phyloP scores from a whole-genome alignment of 2,113 vertebrate species.

The Colinus virginianus region DNA sequence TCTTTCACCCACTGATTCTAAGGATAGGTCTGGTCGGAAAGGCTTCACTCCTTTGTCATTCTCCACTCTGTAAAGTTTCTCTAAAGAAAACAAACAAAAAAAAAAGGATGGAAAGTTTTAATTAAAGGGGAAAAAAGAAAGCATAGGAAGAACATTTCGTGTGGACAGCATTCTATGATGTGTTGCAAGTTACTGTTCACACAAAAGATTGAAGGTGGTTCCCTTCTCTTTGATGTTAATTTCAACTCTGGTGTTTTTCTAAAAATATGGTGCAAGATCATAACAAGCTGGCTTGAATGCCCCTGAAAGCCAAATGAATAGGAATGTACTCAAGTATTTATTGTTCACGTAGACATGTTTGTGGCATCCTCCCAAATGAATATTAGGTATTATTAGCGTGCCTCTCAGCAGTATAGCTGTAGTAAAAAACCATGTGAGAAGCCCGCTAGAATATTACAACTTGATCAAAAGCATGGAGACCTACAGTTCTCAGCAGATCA shows the following conservation, averaged over 20 bases:
- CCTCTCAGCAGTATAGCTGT: not conserved
- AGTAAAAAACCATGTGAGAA: slow-evolving; percentile 13
- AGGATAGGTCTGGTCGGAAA: slow-evolving; percentile 91
- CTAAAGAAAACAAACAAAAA: slow-evolving; percentile 68
- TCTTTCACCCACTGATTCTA: slow-evolving; percentile 84
- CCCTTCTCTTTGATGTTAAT: slow-evolving; percentile 18
- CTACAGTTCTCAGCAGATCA: not conserved
- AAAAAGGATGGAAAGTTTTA: not conserved
- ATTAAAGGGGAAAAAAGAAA: not conserved
- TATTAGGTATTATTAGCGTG: not conserved
- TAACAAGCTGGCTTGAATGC: not conserved
- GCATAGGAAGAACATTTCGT: not conserved
- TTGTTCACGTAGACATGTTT: not conserved
- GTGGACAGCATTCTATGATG: not conserved
- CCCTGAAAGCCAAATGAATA: slow-evolving; percentile 21
- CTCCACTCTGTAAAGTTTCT: slow-evolving; percentile 91
- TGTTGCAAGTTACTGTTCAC: not conserved
- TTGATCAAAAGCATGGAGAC: not conserved
- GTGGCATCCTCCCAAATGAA: slow-evolving; percentile 32
- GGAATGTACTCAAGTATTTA: slow-evolving; percentile 12
- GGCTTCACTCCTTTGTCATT: slow-evolving; percentile 68
- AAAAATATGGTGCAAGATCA: slow-evolving; percentile 14
- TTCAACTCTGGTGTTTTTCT: slow-evolving; percentile 17
- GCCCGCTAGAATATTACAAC: not conserved
- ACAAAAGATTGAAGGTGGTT: not conserved